Base-by-base conservation (phyloP, 1,140 invertebrate species). In the Hypothenemus hampei region DNA sequence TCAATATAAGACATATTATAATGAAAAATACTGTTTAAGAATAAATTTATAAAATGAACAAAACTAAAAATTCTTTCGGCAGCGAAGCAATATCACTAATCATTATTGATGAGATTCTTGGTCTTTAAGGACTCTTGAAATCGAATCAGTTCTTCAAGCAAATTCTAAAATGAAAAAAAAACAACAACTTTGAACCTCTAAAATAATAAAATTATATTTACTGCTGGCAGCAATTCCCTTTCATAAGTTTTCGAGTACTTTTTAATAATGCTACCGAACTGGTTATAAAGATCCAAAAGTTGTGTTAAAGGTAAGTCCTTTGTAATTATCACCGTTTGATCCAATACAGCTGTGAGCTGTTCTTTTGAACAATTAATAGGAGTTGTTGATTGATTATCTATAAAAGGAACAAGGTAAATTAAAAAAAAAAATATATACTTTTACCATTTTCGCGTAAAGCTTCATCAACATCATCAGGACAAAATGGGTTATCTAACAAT, bases 201-300 rank as follows among this genome's bases (percentile, higher is more conserved):
- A n/a, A 22, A 13, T n/a, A 11, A 41, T 19, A 16, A 11, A 19
- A 41, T 11, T 8, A 31, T 26, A 18, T 44, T 63, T 65, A 84
- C 81, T 67, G 78, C 75, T 61, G 82, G 81, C 67, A 85, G 73
- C 64, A 72, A 70, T 61, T 72, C 77, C 63, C 83, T 75, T 64
- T 82, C 76, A 45, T 72, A 71, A 31, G 63, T 74, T 33, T 70
- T 65, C 19, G 69, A 65, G 66, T 80, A 81, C 60, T 70, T 69
- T 16, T 71, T 74, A n/a, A 82, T 70, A 20, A 77, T 75, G 55
- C 74, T 65, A 20, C 75, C 75, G 0, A 85, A 64, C 63, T 83
- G 78, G 37, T 79, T 73, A 66, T 84, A 79, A 37, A 83, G 69
- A 61, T 85, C 81, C 22, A 82, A 70, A 0, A 85, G 62, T 20